Percentiles rank a stretch among this genome's conserved stretches.
Evolutionary conservation across 2,888 invertebrate species (phyloP).

Genomic region (Homarus gammarus): DNA sequence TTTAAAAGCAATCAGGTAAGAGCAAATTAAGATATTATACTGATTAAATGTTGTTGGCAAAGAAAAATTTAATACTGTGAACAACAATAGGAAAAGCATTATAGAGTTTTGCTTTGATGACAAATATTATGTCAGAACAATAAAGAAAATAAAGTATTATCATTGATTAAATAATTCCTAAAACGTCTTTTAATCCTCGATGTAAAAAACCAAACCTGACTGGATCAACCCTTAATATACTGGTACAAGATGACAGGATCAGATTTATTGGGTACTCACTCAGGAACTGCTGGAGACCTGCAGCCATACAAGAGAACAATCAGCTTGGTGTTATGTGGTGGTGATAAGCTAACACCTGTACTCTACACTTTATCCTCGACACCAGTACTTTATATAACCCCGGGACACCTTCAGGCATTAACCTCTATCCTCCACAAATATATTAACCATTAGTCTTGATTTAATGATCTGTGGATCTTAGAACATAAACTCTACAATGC

Average conservation of each 20-base stretch:
- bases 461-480: too few relatives aligned
- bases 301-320: slow-evolving; percentile 2
- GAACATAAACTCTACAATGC: too few relatives aligned
- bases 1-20: too few relatives aligned
- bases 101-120: too few relatives aligned
- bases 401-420: too few relatives aligned
- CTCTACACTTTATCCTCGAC: neutral
- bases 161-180: neutral
- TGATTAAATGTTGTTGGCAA: too few relatives aligned
- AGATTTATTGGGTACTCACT: slow-evolving; percentile 22
- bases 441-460: too few relatives aligned
- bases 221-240: slow-evolving; percentile 1
- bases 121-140: too few relatives aligned
- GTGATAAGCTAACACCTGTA: neutral
- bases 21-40: too few relatives aligned
- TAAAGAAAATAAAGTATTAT: neutral
- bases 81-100: too few relatives aligned
- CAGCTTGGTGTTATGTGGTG: neutral
- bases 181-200: neutral
- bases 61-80: too few relatives aligned
- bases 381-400: neutral
- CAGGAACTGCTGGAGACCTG: slow-evolving; percentile 45
- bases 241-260: neutral
- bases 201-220: neutral
- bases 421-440: too few relatives aligned